Conservation (phyloP, 2,888 invertebrate genomes). For the Drosophila melanocephala region DNA sequence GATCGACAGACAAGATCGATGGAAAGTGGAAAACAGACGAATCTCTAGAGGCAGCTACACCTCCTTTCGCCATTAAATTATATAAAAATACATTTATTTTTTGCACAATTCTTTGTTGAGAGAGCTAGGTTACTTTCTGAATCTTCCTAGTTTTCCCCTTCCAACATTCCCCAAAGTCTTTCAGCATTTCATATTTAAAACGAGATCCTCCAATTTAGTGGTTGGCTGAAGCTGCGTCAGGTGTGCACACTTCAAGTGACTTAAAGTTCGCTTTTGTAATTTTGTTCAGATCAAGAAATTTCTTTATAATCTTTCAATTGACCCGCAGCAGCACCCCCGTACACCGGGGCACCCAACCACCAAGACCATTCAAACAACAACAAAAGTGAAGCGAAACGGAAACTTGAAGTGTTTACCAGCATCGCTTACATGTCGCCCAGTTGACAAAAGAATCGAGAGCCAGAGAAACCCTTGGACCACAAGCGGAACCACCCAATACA, state of each 20-base stretch:
- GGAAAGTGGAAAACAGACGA: background rate
- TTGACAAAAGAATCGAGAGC: conserved; percentile 50
- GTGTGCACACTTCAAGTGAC: conserved; percentile 36
- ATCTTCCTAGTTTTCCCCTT: background rate
- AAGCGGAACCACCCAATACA: conserved; percentile 51
- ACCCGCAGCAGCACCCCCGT: conserved; percentile 45
- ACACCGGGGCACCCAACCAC: background rate
- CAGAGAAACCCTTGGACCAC: conserved; percentile 41
- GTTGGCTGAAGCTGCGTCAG: conserved; percentile 38
- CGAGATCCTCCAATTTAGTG: background rate
- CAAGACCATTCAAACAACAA: conserved; percentile 18
- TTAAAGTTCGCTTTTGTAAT: conserved; percentile 7
- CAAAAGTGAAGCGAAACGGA: conserved; percentile 65
- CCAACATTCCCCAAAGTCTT: background rate
- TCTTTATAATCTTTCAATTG: conserved; percentile 43
- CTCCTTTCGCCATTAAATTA: background rate
- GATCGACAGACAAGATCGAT: background rate
- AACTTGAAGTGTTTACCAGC: conserved; percentile 81
- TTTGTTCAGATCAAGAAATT: conserved; percentile 27
- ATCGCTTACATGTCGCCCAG: conserved; percentile 69
- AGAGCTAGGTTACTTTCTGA: too few species aligned
- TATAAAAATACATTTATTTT: background rate
- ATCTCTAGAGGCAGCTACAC: background rate
- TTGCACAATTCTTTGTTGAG: too few species aligned
- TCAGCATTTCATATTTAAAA: background rate